phyloP scores from a whole-genome alignment of 2,113 vertebrate genomes.

The Eclectus roratus region DNA sequence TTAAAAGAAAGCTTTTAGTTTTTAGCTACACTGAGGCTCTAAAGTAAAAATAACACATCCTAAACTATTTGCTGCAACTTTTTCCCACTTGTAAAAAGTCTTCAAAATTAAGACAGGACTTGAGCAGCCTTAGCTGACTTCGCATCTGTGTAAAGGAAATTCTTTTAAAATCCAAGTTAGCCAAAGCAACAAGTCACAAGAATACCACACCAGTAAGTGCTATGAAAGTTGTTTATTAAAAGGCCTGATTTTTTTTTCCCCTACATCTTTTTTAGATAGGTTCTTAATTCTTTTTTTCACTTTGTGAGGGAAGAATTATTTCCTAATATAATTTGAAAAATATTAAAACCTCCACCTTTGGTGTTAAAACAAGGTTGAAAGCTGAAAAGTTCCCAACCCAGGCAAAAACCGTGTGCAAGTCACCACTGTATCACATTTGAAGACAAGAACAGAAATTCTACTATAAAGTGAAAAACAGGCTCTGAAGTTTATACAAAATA shows the following conservation, averaged over 20 bases:
- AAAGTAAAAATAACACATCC: neutral
- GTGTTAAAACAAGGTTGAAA: neutral
- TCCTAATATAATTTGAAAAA: neutral
- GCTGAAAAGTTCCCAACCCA: neutral
- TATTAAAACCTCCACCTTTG: neutral
- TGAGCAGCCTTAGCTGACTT: neutral
- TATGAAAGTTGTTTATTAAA: neutral
- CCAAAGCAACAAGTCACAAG: neutral
- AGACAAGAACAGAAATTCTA: neutral
- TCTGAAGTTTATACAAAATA: neutral
- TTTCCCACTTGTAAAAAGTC: neutral
- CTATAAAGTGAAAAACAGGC: neutral
- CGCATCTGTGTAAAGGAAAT: neutral
- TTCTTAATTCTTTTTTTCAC: neutral
- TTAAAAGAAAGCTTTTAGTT: neutral
- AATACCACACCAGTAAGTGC: neutral
- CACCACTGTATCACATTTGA: neutral
- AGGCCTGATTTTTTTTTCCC: neutral
- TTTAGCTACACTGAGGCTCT: neutral
- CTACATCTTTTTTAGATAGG: neutral
- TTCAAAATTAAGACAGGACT: neutral
- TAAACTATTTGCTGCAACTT: neutral
- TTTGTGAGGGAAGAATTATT: neutral
- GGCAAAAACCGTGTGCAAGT: neutral
- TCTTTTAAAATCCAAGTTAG: neutral